Percentiles rank a stretch among this genome's conserved stretches.
Conservation (phyloP, 2,888 invertebrate species). For the Mechanitis mazaeus region DNA sequence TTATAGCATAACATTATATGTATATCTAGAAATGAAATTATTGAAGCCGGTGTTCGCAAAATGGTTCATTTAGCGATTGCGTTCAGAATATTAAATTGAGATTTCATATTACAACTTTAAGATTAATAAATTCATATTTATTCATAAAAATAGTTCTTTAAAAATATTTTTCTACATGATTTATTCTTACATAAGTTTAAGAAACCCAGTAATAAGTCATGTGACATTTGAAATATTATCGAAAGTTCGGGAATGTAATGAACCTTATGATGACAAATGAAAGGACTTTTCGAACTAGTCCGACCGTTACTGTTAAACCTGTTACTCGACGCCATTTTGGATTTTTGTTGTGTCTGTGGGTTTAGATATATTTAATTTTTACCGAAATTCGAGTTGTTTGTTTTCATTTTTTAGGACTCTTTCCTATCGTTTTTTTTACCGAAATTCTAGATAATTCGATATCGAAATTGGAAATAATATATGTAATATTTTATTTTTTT, state of each 20-base stretch:
- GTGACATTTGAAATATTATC: constrained; percentile 8
- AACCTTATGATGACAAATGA: constrained; percentile 33
- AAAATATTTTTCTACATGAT: not conserved
- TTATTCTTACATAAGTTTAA: not conserved
- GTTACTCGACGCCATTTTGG: constrained; percentile 34
- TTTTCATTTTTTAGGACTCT: too few relatives aligned
- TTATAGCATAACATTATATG: too few relatives aligned
- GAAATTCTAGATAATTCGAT: too few relatives aligned
- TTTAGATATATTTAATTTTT: not conserved
- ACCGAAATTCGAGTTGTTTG: too few relatives aligned
- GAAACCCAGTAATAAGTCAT: constrained; percentile 6
- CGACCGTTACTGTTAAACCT: constrained; percentile 40
- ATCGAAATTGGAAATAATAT: too few relatives aligned
- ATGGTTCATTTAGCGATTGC: not conserved
- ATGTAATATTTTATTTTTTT: too few relatives aligned
- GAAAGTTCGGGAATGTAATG: constrained; percentile 18
- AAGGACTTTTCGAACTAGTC: constrained; percentile 32
- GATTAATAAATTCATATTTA: not conserved
- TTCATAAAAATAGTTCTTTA: not conserved
- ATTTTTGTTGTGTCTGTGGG: not conserved
- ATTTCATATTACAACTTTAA: not conserved
- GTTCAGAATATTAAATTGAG: not conserved
- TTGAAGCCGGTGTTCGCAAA: not conserved
- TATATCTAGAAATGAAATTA: not conserved
- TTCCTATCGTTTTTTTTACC: too few relatives aligned